Evolutionary conservation across 2,888 invertebrate species (phyloP).

Genomic region (Petrolisthes manimaculis): DNA sequence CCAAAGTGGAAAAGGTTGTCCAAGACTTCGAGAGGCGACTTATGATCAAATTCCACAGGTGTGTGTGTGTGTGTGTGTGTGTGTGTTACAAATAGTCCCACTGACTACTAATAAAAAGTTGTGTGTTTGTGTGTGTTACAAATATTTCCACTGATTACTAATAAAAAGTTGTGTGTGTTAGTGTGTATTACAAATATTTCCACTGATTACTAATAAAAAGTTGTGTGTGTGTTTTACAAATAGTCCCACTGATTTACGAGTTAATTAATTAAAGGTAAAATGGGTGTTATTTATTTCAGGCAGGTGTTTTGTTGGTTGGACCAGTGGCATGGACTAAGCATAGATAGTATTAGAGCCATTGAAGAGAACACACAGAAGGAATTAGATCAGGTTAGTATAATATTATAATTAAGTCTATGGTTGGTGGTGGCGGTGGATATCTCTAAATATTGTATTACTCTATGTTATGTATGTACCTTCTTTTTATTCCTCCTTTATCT

Average conservation of each 20-base stretch:
- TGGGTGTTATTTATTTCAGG: conserved; percentile 71
- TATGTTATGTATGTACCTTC: no score
- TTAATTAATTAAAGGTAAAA: background rate
- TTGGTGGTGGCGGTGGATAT: no score
- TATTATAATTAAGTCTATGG: no score
- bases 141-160: background rate
- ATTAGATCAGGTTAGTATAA: conserved; percentile 78
- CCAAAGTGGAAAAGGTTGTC: conserved; percentile 74
- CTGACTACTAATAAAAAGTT: background rate
- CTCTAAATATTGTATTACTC: no score
- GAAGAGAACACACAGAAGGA: conserved; percentile 96
- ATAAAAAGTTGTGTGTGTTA: background rate
- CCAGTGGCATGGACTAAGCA: conserved; percentile 96
- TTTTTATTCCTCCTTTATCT: no score
- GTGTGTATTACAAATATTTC: background rate
- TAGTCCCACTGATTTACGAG: background rate
- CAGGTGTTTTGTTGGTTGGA: conserved; percentile 99
- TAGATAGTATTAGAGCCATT: conserved; percentile 96
- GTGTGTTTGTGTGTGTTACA: background rate
- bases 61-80: conserved; percentile 66
- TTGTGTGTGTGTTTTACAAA: background rate
- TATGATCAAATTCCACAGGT: conserved; percentile 76
- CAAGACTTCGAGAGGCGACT: conserved; percentile 74
- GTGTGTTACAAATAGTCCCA: background rate
- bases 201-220: background rate